Conservation (phyloP, 1,140 invertebrate genomes). For the Bombus balteatus region DNA sequence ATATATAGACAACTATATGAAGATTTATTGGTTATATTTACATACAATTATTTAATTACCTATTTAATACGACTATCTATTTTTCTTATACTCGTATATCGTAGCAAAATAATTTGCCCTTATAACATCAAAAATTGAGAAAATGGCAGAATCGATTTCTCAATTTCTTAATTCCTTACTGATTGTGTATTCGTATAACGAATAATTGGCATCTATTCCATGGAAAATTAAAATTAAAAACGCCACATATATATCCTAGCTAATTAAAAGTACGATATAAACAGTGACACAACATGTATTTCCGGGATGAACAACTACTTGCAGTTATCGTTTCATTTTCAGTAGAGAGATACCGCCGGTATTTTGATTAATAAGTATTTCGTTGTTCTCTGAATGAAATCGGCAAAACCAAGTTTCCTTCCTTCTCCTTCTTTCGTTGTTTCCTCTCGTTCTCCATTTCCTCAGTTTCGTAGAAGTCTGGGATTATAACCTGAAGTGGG, state of each 20-base stretch:
- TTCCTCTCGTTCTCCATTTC: constrained; percentile 60
- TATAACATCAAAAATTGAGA: too few species aligned
- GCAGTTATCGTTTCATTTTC: neutral
- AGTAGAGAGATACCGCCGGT: neutral
- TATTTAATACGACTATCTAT: too few species aligned
- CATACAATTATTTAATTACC: too few species aligned
- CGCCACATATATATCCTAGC: too few species aligned
- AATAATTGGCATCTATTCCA: neutral
- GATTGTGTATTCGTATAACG: neutral
- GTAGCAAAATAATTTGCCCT: too few species aligned
- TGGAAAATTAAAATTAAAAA: neutral
- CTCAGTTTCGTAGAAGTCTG: constrained; percentile 74
- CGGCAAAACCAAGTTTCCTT: constrained; percentile 26
- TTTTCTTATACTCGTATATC: too few species aligned
- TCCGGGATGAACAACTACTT: neutral
- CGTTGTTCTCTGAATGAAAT: neutral
- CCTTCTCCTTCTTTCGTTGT: constrained; percentile 32
- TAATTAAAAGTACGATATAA: too few species aligned
- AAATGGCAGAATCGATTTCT: too few species aligned
- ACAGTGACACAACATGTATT: neutral
- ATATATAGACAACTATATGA: too few species aligned
- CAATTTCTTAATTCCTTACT: neutral
- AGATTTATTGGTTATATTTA: too few species aligned
- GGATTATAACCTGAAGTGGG: constrained; percentile 81
- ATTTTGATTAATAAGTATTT: constrained; percentile 28